These are phyloP conservation scores for Vesta saturnalis DNA, from an alignment of 2,888 invertebrate genomes.

Conservation along the genomic window DNA sequence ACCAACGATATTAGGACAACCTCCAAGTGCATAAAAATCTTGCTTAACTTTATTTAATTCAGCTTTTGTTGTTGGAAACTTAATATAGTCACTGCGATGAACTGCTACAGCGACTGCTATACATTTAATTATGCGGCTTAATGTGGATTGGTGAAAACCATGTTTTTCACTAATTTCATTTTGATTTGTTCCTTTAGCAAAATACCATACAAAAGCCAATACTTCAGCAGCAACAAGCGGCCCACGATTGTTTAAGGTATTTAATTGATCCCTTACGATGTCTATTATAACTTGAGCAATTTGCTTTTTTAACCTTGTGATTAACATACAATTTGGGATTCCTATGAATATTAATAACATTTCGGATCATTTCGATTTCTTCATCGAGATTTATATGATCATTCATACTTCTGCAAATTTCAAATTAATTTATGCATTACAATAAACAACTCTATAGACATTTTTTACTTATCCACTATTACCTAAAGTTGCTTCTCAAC, in stretches of 20 bases:
- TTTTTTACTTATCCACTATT: neutral
- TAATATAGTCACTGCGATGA: neutral
- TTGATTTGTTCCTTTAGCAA: neutral
- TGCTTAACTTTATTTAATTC: neutral
- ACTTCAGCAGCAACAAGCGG: neutral
- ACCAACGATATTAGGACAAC: neutral
- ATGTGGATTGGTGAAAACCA: neutral
- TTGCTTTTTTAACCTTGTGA: neutral
- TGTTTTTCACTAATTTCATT: conserved; percentile 1
- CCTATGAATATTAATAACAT: neutral
- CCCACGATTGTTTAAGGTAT: neutral
- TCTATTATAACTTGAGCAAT: neutral
- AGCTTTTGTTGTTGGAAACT: neutral
- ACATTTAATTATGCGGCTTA: neutral
- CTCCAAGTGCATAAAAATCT: too few relatives aligned
- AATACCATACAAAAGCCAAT: neutral
- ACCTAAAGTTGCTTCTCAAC: too few relatives aligned
- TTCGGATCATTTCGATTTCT: neutral
- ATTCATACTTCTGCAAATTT: neutral
- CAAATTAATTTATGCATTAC: too few relatives aligned
- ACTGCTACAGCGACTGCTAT: neutral
- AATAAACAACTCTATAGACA: neutral
- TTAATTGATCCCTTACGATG: neutral
- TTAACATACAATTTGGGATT: too few relatives aligned
- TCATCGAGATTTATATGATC: neutral